Evolutionary conservation across 2,797 vertebrate genomes (phyloP), one percentile per base, ranked within the genome.

Genomic region (Mustela erminea): DNA sequence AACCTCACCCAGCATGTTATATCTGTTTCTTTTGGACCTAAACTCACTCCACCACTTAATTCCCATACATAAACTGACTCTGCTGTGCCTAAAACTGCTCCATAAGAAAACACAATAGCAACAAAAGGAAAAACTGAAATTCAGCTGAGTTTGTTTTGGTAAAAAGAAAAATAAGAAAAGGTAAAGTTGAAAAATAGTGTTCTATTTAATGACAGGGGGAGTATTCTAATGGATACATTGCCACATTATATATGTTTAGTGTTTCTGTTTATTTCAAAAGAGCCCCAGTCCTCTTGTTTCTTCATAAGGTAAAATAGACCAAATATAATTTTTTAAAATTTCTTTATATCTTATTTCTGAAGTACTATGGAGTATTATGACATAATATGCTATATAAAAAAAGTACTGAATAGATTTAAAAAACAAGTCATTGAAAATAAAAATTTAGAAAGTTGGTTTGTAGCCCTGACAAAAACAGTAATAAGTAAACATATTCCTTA

Each of bases 401-500:
- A 97, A 85, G 29, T 14, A 91, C 6, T 64, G 15, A 64, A 68
- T 66, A 86, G 25, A 84, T 81, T 87, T 89, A 83, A 83, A 78
- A 66, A 81, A 72, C 2, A 74, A 27, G 29, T 91, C 58, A 96
- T 32, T 89, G 56, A 94, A 97, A 90, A 96, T 84, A 49, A 58
- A 49, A 56, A 27, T 7, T 95, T 82, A 0, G 1, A 78, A 84
- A 25, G 5, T 72, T 90, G 46, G 17, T 38, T 77, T 84, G 43
- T 82, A 23, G 27, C 62, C 81, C 17, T 52, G 0, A 74, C 27
- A 85, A 92, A 98, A 94, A 93, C 87, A 89, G 7, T 43, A 97
- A 89, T 83, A 92, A 97, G 78, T 60, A 96, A 96, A 98, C 7
- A 97, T 98, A 72, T 96, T 95, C 86, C 93, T 98, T 98, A 94